Base-by-base conservation (phyloP, 2,888 invertebrate species). In the Empis livida region DNA sequence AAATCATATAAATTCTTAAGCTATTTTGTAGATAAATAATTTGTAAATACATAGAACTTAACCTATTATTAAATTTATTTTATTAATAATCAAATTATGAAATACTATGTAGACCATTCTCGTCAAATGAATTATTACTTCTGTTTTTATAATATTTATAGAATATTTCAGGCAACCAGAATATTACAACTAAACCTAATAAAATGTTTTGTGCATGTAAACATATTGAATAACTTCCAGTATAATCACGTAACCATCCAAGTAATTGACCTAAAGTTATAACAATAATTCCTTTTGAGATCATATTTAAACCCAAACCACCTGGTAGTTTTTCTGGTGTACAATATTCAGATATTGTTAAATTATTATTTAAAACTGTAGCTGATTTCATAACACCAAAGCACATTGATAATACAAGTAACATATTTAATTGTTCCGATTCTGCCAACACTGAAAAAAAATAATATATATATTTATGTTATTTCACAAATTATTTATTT, bases 301-400 rank as follows among this genome's bases (percentile, higher is more conserved):
- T 71, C 84, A 84, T 84, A 53, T 80, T 82, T 2, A 84, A 68
- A 1, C 84, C 84, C 3, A 84, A 73, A 0, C 82, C 84, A 1
- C 82, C 78, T 0, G 84, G 78, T 1, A 84, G 57, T 54, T 75
- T 73, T 10, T 71, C 78, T 51, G 76, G 71, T 13, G 70, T 68
- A 53, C 78, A 79, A 58, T 80, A 72, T 53, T 81, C 80, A 0
- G 83, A 78, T 43, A 84, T 76, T 1, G 80, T 77, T 39, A 84
- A 71, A 59, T 82, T 83, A 58, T 82, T 79, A 52, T 81, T 80
- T 1, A 84, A 78, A n/a, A 85, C 78, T 0, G 82, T 77, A 57
- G 80, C 78, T 44, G 85, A 83, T 53, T 85, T 76, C 20, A 81
- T 74, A 56, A 81, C 77, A n/a, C 84, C 84, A 56, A 77, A 79